Evolutionary conservation across 2,888 invertebrate species (phyloP).

Genomic region (Sinodicranocentrus sp.): DNA sequence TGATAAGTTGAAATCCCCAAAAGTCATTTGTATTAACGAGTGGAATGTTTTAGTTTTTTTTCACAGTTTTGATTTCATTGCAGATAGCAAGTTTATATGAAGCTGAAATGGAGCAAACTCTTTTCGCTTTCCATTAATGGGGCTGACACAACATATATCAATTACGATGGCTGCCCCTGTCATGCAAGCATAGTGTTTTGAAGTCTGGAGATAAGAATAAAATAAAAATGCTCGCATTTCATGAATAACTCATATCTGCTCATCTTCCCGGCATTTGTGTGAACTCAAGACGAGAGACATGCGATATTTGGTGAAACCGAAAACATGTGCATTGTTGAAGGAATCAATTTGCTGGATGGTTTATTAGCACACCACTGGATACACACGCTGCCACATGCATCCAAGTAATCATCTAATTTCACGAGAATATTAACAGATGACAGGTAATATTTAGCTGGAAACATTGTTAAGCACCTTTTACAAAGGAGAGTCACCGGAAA

Average conservation of each 20-base stretch:
- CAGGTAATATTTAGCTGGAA: conserved; percentile 59
- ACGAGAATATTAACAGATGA: conserved; percentile 48
- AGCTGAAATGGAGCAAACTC: conserved; percentile 21
- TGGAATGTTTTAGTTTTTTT: conserved; percentile 12
- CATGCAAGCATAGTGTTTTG: conserved; percentile 24
- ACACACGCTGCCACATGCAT: background rate
- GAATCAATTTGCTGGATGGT: conserved; percentile 51
- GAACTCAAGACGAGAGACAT: no score
- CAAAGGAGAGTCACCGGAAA: conserved; percentile 53
- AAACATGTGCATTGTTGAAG: conserved; percentile 22
- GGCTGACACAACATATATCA: conserved; percentile 19
- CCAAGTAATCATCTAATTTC: conserved; percentile 4
- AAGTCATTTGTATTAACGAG: background rate
- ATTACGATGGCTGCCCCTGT: conserved; percentile 41
- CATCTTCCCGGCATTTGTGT: background rate
- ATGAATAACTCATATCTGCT: conserved; percentile 28
- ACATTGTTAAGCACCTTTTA: conserved; percentile 27
- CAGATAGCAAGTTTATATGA: conserved; percentile 28
- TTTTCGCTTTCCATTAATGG: conserved; percentile 26
- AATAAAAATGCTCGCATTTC: background rate
- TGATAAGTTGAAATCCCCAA: no score
- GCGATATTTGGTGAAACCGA: conserved; percentile 14
- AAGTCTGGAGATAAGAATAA: background rate
- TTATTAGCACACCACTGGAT: conserved; percentile 24
- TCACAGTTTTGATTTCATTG: conserved; percentile 51